Evolutionary conservation across 2,797 vertebrate genomes (phyloP), one percentile per base, ranked within the genome.

Genomic region (Discoglossus pictus): DNA sequence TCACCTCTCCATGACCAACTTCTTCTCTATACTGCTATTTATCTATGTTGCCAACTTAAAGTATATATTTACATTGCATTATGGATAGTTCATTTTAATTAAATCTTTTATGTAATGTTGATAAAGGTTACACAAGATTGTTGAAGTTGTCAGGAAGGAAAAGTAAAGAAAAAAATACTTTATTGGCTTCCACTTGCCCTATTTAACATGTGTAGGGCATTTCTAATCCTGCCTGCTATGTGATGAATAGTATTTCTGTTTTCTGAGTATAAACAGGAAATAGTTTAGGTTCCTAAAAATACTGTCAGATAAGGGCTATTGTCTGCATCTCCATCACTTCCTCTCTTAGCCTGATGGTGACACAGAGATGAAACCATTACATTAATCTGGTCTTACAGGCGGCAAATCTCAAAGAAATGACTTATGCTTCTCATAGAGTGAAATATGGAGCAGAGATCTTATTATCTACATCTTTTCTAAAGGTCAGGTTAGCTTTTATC

Each of bases 191-290:
- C 59, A 70, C 67, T 64, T 72, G 59, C 48, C 47, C 69, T 61
- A 52, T 55, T 71, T 76, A 65, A 42, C 58, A 65, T 25, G 2
- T 68, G 10, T 27, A 10, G 51, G 61, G 60, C 13, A 62, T 62
- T 77, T 72, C 73, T 74, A 71, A 73, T 67, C 60, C 40, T 56
- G 23, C 46, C 68, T 27, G 60, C 59, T 76, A 73, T 78, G 72
- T 15, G 75, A 73, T 69, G 74, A 76, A 79, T n/a, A 72, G 75
- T 76, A 67, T 78, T 68, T 68, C 73, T 74, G 61, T 25, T 25
- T 25, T 46, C 72, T 80, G 67, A 56, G 48, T 78, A 78, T 87
- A 89, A 91, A 91, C 89, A 91, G 89, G 89, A 91, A 90, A 87
- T 80, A 76, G 68, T 79, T 81, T 73, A 67, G 40, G 74, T 62